Base-by-base conservation (phyloP, 2,797 vertebrate genomes). In the Aphelocoma californica region DNA sequence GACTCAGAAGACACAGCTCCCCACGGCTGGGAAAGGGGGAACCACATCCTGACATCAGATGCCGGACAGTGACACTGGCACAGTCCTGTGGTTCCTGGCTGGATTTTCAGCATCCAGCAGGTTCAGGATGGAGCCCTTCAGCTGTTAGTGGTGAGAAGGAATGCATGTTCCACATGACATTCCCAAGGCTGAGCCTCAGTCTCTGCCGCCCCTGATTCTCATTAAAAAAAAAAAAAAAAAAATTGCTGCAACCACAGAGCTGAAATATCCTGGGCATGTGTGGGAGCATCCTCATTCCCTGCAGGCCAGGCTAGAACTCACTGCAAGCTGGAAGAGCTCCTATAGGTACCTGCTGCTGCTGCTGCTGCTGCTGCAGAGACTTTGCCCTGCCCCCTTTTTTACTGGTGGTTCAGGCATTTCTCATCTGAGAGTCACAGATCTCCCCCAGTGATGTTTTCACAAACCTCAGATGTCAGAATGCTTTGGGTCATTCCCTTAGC, bases 81-180 rank as follows among this genome's bases (percentile, higher is more conserved):
- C 12, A 21, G 54, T 31, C 38, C n/a, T 51, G 40, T 13, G 0
- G 0, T n/a, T 48, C 48, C 40, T 7, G 21, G 45, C 24, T 51
- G 90, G 42, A 51, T 65, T 87, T 79, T n/a, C 83, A 86, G 34
- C 38, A 50, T 10, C 11, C 31, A 36, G 26, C 2, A 2, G 10
- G 34, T 71, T 73, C 60, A 80, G 74, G 62, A 57, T 44, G n/a
- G 3, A 36, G 4, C 13, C 48, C 34, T 81, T 81, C 44, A 79
- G 53, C 73, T 54, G 10, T 14, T 50, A 12, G 7, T 6, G 36
- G 3, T 45, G 36, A 50, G 61, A 62, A 86, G 80, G 66, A 81
- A 64, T 1, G 1, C 4, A 0, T 20, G 29, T 71, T 77, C 48
- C 60, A 38, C 47, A 2, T 74, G 65, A 34, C 61, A 36, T 60